These are phyloP conservation scores for Chymomyza fuscimana DNA, from an alignment of 2,888 invertebrate species.

Conservation along the genomic window DNA sequence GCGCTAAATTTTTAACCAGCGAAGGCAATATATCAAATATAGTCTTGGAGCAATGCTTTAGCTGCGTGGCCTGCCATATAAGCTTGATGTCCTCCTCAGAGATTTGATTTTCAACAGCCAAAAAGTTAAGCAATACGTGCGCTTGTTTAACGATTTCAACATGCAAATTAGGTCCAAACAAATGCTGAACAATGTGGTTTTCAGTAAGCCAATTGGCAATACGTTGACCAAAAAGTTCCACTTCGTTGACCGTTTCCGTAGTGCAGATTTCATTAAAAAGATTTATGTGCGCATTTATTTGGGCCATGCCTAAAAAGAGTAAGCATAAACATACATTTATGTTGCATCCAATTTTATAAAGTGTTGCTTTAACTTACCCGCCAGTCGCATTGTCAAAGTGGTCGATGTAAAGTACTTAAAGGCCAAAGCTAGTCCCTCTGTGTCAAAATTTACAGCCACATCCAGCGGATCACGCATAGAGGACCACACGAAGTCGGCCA, in stretches of 20 bases:
- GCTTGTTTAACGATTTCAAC: conserved; percentile 97
- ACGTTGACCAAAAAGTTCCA: conserved; percentile 90
- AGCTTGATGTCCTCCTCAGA: conserved; percentile 94
- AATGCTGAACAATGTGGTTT: conserved; percentile 94
- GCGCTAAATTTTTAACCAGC: conserved; percentile 93
- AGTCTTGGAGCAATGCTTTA: conserved; percentile 96
- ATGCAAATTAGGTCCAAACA: conserved; percentile 98
- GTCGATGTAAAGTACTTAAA: conserved; percentile 98
- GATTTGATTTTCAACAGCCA: conserved; percentile 94
- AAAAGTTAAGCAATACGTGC: conserved; percentile 93
- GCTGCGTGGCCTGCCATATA: conserved; percentile 96
- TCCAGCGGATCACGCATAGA: conserved; percentile 95
- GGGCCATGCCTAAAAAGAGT: conserved; percentile 84
- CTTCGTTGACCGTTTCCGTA: conserved; percentile 91
- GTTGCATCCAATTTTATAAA: neutral
- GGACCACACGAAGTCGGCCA: conserved; percentile 98
- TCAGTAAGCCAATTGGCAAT: conserved; percentile 93
- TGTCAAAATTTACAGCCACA: conserved; percentile 91
- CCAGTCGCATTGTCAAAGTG: conserved; percentile 94
- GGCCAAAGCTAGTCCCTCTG: conserved; percentile 93
- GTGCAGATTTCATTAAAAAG: conserved; percentile 95
- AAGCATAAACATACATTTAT: neutral
- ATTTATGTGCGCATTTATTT: conserved; percentile 96
- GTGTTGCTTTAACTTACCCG: conserved; percentile 81
- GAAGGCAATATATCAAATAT: conserved; percentile 95